phyloP scores from a whole-genome alignment of 1,140 invertebrate species.

The Monomorium pharaonis region DNA sequence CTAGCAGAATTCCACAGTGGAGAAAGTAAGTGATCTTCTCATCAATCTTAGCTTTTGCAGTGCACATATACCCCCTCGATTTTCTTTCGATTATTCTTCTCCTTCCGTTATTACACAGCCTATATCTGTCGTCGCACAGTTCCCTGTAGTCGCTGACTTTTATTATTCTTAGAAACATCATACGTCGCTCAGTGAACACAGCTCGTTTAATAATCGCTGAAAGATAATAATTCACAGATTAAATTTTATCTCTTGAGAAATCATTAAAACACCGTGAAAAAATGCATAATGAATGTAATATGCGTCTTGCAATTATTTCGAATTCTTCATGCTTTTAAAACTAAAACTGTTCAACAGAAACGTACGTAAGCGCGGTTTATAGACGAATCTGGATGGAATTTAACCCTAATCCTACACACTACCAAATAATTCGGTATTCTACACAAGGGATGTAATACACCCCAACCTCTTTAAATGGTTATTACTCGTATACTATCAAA shows the following conservation, averaged over 20 bases:
- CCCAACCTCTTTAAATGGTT: too few species aligned
- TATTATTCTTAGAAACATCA: constrained; percentile 6
- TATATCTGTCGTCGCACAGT: constrained; percentile 73
- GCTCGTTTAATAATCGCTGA: neutral
- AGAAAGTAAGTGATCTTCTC: constrained; percentile 85
- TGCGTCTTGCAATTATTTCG: neutral
- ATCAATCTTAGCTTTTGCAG: constrained; percentile 81
- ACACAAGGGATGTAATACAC: too few species aligned
- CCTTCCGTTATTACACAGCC: constrained; percentile 23
- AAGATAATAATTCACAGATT: constrained; percentile 5
- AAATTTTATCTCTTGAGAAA: neutral
- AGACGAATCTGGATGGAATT: neutral
- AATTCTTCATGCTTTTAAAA: neutral
- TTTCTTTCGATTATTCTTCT: constrained; percentile 35
- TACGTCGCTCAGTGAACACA: constrained; percentile 32
- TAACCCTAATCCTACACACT: too few species aligned
- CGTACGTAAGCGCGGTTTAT: neutral
- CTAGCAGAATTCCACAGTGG: constrained; percentile 86
- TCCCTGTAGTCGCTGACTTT: constrained; percentile 73
- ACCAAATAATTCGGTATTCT: too few species aligned
- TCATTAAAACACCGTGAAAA: neutral
- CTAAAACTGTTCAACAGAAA: neutral
- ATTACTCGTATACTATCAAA: too few species aligned
- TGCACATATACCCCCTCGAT: constrained; percentile 69
- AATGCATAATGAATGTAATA: neutral